Evolutionary conservation across 2,888 invertebrate species (phyloP).

Genomic region (Neoitamus cyanurus): DNA sequence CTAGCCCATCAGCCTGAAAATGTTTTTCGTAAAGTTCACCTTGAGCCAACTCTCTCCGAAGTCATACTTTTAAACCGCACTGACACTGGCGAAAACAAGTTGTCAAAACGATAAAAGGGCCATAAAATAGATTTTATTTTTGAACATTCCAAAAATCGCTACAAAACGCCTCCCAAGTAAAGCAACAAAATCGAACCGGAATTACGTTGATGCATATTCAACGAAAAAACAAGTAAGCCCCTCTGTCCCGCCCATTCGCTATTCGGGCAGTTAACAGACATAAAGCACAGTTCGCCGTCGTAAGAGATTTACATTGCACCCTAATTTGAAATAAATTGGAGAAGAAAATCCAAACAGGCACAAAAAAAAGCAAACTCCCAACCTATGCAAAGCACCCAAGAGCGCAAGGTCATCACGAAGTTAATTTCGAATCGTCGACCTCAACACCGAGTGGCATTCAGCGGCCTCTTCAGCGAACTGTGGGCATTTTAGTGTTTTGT

Average conservation of each 20-base stretch:
- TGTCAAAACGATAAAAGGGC: not conserved
- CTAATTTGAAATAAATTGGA: not conserved
- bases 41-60: not conserved
- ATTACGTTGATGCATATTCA: not conserved
- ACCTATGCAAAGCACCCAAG: constrained; percentile 4
- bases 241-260: not conserved
- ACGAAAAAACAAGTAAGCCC: not conserved
- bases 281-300: not conserved
- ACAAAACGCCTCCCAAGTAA: not conserved
- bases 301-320: not conserved
- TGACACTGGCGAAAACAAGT: not conserved
- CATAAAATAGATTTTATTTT: not conserved
- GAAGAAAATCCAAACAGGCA: not conserved
- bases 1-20: not conserved
- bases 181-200: not conserved
- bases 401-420: constrained; percentile 5
- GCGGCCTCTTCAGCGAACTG: not conserved
- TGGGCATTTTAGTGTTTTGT: not conserved
- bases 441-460: not conserved
- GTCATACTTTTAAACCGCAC: not conserved
- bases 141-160: not conserved
- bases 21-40: not conserved
- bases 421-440: constrained; percentile 1
- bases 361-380: not conserved
- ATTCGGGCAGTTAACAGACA: not conserved